Evolutionary conservation across 2,113 vertebrate species (phyloP), one percentile per base, ranked within the genome.

Genomic region (Macaca mulatta): DNA sequence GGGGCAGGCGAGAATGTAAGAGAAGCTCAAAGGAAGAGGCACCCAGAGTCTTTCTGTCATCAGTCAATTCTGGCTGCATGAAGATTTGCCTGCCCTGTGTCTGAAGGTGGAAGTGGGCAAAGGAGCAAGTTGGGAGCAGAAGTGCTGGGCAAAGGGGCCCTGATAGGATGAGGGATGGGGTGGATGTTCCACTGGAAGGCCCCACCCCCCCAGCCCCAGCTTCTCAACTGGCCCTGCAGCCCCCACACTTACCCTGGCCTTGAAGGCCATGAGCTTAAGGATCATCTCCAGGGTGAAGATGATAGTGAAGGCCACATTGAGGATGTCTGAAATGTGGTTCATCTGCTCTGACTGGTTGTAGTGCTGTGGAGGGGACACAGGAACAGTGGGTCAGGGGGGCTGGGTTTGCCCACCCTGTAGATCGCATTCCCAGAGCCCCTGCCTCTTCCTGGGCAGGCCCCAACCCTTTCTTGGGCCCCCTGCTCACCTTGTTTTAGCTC

Each of bases 261-360:
- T 99, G 98, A 99, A 99, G 8, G 99, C 99, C 99, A 99, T 99
- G 88, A 99, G 99, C 97, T 99, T 99, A 78, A 99, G 99, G 16
- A 99, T 86, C 99, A 99, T 99, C 98, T 99, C 99, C 97, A 99
- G 97, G 0, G 99, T 99, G 98, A 99, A 99, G 77, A 99, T 99
- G 94, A 99, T 86, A 1, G 99, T 99, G 98, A 99, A 99, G 98
- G 99, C 99, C 98, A 99, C 98, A 0, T 99, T 99, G 82, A 99
- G 98, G 69, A 98, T 99, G 98, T 99, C 99, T 0, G 99, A 99
- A 89, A 99, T 45, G 96, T 99, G 98, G 97, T 99, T 99, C 98
- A 99, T 99, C 95, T 99, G 98, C 91, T 99, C 98, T 0, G 99
- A 99, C 97, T 99, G 99, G 97, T 99, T 99, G 94, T 99, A 99